phyloP scores from a whole-genome alignment of 2,797 vertebrate genomes.

The Chanos chanos region DNA sequence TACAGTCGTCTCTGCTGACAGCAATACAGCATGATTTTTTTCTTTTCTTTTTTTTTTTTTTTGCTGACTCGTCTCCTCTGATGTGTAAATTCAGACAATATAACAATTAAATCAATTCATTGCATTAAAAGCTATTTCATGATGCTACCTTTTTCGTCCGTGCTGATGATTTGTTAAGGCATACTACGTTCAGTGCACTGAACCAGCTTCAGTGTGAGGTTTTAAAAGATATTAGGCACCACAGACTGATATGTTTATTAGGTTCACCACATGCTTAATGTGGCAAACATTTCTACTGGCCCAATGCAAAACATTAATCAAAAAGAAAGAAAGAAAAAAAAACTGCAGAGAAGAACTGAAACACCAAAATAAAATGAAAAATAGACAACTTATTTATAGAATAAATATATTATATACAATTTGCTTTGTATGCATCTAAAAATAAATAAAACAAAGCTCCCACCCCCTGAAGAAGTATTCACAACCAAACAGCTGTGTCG shows the following conservation, averaged over 20 bases:
- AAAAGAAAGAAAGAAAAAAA: too few relatives aligned
- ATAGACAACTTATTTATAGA: constrained; percentile 80
- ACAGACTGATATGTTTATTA: constrained; percentile 57
- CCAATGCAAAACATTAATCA: constrained; percentile 54
- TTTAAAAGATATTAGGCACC: constrained; percentile 65
- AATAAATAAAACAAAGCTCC: constrained; percentile 80
- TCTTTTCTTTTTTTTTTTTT: too few relatives aligned
- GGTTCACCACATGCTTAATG: constrained; percentile 35
- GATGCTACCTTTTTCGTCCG: constrained; percentile 51
- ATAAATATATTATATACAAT: constrained; percentile 85
- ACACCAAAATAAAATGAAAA: constrained; percentile 67
- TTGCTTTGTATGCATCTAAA: constrained; percentile 76
- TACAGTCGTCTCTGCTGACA: constrained; percentile 4
- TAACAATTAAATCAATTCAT: constrained; percentile 54
- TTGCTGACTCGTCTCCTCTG: too few relatives aligned
- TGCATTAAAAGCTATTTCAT: constrained; percentile 57
- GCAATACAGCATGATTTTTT: constrained; percentile 2
- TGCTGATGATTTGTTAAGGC: constrained; percentile 70
- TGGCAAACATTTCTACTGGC: constrained; percentile 59
- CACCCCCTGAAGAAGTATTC: constrained; percentile 72
- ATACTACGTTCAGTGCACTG: constrained; percentile 49
- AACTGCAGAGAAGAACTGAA: constrained; percentile 40
- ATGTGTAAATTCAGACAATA: constrained; percentile 38
- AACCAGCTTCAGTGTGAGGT: constrained; percentile 52
- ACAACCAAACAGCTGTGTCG: constrained; percentile 59